Conservation (phyloP, 2,797 vertebrate genomes). For the Heliangelus exortis region DNA sequence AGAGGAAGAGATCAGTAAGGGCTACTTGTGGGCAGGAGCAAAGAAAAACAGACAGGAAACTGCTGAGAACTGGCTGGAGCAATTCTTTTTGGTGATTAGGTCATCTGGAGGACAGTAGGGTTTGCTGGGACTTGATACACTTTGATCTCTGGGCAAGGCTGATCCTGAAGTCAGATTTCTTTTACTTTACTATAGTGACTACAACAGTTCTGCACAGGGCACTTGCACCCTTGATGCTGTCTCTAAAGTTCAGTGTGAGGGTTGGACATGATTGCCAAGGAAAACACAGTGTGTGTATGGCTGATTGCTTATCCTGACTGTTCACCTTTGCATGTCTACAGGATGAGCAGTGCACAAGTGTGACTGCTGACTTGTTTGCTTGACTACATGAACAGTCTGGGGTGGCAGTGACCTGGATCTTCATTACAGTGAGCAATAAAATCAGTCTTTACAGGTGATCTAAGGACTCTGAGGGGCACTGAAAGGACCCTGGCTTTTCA, state of each 20-base stretch:
- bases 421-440: background rate
- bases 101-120: background rate
- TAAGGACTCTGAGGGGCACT: background rate
- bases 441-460: background rate
- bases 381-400: background rate
- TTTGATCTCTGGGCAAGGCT: background rate
- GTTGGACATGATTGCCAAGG: background rate
- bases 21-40: background rate
- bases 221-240: background rate
- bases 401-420: background rate
- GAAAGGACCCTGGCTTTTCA: background rate
- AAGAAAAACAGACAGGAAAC: background rate
- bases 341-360: background rate
- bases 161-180: background rate
- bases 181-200: background rate
- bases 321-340: background rate
- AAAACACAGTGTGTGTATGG: background rate
- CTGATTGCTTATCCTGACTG: background rate
- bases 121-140: background rate
- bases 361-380: background rate
- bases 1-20: background rate
- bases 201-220: background rate
- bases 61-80: background rate
- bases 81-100: background rate
- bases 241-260: background rate